A percentile compares a stretch with the other conserved stretches of the same genome.
Evolutionary conservation across 2,888 invertebrate genomes (phyloP).

Genomic region (Synergus gifuensis): DNA sequence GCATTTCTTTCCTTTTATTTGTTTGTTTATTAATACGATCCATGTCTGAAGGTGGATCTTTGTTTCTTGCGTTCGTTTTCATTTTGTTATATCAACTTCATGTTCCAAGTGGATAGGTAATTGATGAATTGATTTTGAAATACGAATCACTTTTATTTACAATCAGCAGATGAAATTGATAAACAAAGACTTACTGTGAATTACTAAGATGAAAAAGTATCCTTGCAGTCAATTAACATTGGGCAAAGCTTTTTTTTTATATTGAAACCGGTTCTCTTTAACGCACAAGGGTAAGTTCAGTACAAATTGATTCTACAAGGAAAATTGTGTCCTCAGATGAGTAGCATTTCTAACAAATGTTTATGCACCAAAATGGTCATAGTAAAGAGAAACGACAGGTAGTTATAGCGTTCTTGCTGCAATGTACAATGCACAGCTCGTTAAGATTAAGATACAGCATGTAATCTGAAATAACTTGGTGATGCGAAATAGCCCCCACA

Average conservation of each 20-base stretch:
- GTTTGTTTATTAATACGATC: no score
- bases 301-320: neutral
- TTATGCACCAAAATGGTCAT: neutral
- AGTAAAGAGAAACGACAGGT: neutral
- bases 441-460: neutral
- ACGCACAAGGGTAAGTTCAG: constrained; percentile 9
- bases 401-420: neutral
- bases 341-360: neutral
- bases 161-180: no score
- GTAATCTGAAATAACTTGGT: neutral
- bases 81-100: no score
- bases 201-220: neutral
- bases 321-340: constrained; percentile 1
- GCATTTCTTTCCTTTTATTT: no score
- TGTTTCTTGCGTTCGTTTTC: no score
- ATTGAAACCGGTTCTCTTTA: neutral
- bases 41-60: no score
- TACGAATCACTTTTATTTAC: no score
- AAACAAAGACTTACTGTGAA: no score
- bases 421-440: neutral
- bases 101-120: no score
- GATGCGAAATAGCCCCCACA: neutral
- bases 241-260: neutral
- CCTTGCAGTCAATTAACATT: neutral
- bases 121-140: no score